These are phyloP conservation scores for Acanthococcus lagerstroemiae DNA, from an alignment of 2,888 invertebrate species.

Conservation along the genomic window DNA sequence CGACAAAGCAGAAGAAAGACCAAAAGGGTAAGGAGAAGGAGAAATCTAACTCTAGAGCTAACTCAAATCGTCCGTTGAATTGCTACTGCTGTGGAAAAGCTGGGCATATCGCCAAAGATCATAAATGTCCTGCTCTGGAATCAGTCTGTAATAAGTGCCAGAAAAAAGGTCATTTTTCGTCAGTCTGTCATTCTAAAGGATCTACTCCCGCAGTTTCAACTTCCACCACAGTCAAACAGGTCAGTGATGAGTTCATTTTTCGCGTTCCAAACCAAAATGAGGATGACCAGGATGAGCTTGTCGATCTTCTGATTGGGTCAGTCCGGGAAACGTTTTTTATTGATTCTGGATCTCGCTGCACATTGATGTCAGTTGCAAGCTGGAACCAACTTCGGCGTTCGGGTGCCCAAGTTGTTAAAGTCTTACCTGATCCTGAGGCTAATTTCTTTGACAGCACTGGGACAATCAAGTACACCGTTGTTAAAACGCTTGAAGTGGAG, in stretches of 20 bases:
- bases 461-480: not conserved
- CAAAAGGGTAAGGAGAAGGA: no score
- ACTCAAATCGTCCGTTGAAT: not conserved
- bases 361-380: not conserved
- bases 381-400: not conserved
- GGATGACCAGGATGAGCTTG: not conserved
- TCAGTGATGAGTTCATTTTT: not conserved
- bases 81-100: not conserved
- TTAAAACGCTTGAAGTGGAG: not conserved
- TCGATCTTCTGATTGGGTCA: not conserved
- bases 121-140: not conserved
- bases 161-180: not conserved
- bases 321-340: not conserved
- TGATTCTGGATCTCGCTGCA: not conserved
- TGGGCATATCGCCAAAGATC: not conserved
- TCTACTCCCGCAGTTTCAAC: not conserved
- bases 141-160: not conserved
- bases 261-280: not conserved
- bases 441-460: not conserved
- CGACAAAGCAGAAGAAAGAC: not conserved
- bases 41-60: not conserved
- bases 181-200: not conserved
- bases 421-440: not conserved
- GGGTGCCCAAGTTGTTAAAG: not conserved
- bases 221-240: not conserved